A percentile compares a stretch with the other conserved stretches of the same genome.
Evolutionary conservation across 37 sponge, comb jelly and placozoan genomes (phyloP).

Genomic region (Eunapius fragilis): DNA sequence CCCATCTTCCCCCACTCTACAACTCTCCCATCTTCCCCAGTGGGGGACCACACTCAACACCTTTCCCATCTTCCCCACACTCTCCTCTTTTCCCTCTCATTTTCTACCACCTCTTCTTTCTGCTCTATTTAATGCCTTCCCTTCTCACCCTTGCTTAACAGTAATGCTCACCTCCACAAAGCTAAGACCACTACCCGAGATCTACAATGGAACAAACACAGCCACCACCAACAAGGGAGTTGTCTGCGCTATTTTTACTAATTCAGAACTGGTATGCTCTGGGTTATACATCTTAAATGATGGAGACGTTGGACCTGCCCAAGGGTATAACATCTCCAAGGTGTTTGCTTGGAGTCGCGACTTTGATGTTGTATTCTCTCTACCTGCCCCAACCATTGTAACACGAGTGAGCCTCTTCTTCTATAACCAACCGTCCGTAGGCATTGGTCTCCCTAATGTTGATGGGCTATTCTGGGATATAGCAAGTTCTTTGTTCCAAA

Average conservation of each 20-base stretch:
- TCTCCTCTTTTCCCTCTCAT: too few relatives aligned
- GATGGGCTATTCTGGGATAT: not conserved
- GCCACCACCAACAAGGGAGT: not conserved
- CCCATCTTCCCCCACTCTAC: too few relatives aligned
- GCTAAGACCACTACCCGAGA: not conserved
- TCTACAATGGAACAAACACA: not conserved
- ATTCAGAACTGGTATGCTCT: not conserved
- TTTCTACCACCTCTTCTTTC: too few relatives aligned
- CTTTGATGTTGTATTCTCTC: not conserved
- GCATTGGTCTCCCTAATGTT: constrained; percentile 50
- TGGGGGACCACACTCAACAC: too few relatives aligned
- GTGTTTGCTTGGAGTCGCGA: constrained; percentile 36
- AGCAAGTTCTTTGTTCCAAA: not conserved
- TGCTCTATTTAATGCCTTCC: too few relatives aligned
- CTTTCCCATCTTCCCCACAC: too few relatives aligned
- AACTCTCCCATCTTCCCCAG: too few relatives aligned
- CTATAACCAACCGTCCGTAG: constrained; percentile 44
- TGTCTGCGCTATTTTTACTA: not conserved
- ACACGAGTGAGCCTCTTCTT: constrained; percentile 43
- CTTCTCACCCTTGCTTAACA: too few relatives aligned
- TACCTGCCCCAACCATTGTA: not conserved
- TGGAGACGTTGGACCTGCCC: not conserved
- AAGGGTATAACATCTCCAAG: not conserved
- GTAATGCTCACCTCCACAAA: not conserved
- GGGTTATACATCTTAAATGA: not conserved